Base-by-base conservation (phyloP, 2,113 vertebrate genomes). In the Thunnus thynnus region DNA sequence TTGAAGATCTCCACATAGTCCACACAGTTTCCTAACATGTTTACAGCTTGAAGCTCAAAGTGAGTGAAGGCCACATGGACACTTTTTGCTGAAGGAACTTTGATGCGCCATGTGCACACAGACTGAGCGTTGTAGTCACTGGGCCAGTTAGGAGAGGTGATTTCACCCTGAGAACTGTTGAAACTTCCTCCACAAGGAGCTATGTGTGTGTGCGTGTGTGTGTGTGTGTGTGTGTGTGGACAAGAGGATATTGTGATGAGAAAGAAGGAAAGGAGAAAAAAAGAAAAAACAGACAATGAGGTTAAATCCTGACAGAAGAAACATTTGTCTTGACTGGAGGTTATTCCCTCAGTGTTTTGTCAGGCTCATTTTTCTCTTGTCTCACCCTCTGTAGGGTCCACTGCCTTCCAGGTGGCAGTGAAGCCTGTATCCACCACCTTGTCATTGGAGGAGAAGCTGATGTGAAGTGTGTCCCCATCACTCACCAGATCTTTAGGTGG, bases 361-460 rank as follows among this genome's bases (percentile, higher is more conserved):
- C 54, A 58, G 51, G 1, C 62, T 4, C 11, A 10, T 22, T n/a
- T 58, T 17, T 30, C 22, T 65, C 2, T 30, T 44, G 17, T 66
- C 75, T 82, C 73, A 90, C 94, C 91, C 30, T 92, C 80, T 47
- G 27, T 6, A 3, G 93, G 86, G 27, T 95, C 88, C 63, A 94
- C 85, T 30, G 88, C 93, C 86, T 58, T 93, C 95, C 94, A 95
- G 36, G 62, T 80, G 48, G 92, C 94, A 1, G 3, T 36, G 83
- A 96, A 96, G 77, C 95, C 96, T 0, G 85, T 88, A 86, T 96
- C 95, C 82, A 96, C 94, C 51, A 95, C 89, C 48, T 83, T 94
- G 84, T 89, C 82, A 41, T 95, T 95, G 80, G 93, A 93, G 25
- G 91, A 90, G 88, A 96, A 96, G 17, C 22, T 80, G 76, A 96